Conservation (phyloP, 2,113 vertebrate genomes). For the Oriolus oriolus region DNA sequence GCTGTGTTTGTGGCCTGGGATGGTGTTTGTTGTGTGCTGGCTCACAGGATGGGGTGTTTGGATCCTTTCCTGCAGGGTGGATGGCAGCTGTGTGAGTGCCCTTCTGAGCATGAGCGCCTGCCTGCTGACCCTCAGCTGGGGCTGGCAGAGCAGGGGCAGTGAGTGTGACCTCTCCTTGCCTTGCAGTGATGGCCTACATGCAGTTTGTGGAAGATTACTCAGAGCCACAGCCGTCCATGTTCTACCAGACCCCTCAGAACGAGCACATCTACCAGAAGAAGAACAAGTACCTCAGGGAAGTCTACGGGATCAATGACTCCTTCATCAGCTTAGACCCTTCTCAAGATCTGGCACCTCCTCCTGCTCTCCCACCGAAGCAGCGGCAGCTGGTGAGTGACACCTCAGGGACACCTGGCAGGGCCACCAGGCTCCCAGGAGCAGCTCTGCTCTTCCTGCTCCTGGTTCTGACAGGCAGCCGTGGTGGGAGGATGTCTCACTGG, state of each 20-base stretch:
- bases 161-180: neutral
- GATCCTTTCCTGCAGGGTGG: neutral
- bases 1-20: neutral
- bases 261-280: constrained; percentile 97
- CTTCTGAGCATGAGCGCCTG: too few relatives aligned
- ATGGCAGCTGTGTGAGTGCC: neutral
- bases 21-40: neutral
- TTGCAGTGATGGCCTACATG: constrained; percentile 94
- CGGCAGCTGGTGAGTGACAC: constrained; percentile 89
- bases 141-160: neutral
- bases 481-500: neutral
- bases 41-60: neutral
- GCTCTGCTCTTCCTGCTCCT: neutral
- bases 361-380: constrained; percentile 93
- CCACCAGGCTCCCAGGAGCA: neutral
- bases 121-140: neutral
- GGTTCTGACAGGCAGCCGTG: neutral
- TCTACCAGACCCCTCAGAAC: constrained; percentile 96
- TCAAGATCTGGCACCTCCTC: constrained; percentile 85
- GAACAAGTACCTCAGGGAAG: constrained; percentile 92
- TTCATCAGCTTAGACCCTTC: constrained; percentile 78
- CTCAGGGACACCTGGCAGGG: neutral
- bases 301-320: constrained; percentile 90
- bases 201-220: constrained; percentile 98
- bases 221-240: constrained; percentile 92